A percentile compares a stretch with the other conserved stretches of the same genome.
phyloP scores from a whole-genome alignment of 2,888 invertebrate genomes.

The Notodonta dromedarius region DNA sequence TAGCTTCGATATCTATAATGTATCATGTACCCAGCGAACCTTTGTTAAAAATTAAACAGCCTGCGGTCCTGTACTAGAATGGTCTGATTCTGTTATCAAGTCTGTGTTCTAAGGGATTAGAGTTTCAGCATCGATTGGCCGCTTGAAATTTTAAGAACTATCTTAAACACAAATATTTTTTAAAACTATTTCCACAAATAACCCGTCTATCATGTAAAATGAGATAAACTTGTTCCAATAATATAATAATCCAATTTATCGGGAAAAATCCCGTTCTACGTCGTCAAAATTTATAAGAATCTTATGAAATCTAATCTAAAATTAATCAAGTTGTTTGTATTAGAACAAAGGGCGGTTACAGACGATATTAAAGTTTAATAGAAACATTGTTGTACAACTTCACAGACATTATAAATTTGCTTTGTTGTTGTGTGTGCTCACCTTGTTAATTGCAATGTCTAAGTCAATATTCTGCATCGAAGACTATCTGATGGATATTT shows the following conservation, averaged over 20 bases:
- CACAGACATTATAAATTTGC: constrained; percentile 27
- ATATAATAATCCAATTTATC: background rate
- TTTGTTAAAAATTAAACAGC: constrained; percentile 43
- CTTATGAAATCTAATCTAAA: constrained; percentile 28
- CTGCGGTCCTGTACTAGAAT: constrained; percentile 21
- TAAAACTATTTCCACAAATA: background rate
- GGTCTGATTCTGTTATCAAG: constrained; percentile 42
- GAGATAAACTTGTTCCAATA: background rate
- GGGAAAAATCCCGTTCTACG: constrained; percentile 8
- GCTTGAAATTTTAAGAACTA: too few relatives aligned
- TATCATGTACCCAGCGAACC: constrained; percentile 28
- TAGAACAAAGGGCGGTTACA: constrained; percentile 19
- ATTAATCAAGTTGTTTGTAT: constrained; percentile 28
- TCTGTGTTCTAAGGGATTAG: background rate
- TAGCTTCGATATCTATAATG: constrained; percentile 24
- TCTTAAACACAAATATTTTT: background rate
- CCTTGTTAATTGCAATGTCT: constrained; percentile 13
- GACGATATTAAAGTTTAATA: constrained; percentile 28
- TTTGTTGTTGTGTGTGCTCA: constrained; percentile 13
- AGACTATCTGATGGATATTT: background rate
- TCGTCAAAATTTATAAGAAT: constrained; percentile 18
- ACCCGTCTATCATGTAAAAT: background rate
- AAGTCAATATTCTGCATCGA: background rate
- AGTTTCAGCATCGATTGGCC: too few relatives aligned
- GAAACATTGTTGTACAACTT: constrained; percentile 32